These are phyloP conservation scores for Amblyopsis rosae DNA, from an alignment of 2,113 vertebrate genomes.

Conservation along the genomic window DNA sequence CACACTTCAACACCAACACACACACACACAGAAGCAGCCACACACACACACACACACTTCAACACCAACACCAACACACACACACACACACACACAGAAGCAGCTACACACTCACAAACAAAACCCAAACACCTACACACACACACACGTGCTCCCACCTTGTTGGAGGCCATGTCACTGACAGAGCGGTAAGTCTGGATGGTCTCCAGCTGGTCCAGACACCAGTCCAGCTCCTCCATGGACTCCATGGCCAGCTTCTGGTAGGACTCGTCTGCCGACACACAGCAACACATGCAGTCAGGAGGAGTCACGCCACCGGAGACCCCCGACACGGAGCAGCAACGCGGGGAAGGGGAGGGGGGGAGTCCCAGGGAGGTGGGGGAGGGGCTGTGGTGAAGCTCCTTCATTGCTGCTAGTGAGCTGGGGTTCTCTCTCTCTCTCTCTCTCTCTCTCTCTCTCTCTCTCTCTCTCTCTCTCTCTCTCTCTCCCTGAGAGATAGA, in stretches of 20 bases:
- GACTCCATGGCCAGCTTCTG: constrained; percentile 76
- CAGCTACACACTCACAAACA: no score
- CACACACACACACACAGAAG: no score
- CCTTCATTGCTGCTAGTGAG: constrained; percentile 19
- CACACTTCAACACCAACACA: no score
- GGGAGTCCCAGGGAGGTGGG: constrained; percentile 38
- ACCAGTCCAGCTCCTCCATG: constrained; percentile 77
- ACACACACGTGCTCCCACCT: constrained; percentile 56
- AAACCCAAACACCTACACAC: neutral
- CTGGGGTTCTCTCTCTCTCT: constrained; percentile 30
- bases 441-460: neutral
- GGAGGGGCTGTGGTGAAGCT: neutral
- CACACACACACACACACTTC: neutral
- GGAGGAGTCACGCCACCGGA: constrained; percentile 43
- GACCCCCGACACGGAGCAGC: constrained; percentile 37
- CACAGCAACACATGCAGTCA: constrained; percentile 67
- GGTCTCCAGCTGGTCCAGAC: constrained; percentile 75
- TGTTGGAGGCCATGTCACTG: constrained; percentile 76
- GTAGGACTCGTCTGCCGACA: constrained; percentile 76
- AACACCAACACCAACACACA: no score
- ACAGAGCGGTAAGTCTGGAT: constrained; percentile 76
- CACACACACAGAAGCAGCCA: no score
- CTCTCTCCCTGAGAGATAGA: neutral
- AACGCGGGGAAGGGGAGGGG: constrained; percentile 41
- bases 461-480: neutral